Base-by-base conservation (phyloP, 2,113 vertebrate genomes). In the Paratilapia polleni region DNA sequence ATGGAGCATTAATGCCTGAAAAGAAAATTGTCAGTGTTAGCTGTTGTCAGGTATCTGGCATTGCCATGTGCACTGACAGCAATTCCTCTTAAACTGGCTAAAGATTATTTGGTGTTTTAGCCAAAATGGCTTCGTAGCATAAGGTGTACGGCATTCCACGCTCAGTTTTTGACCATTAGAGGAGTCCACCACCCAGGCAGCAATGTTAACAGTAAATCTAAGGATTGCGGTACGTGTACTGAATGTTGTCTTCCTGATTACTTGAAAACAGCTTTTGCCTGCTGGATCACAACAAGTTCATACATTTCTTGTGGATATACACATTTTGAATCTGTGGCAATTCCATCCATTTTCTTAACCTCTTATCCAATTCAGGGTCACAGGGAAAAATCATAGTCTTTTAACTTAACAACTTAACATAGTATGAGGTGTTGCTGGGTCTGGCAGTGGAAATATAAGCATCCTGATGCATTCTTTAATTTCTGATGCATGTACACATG, bases 401-500 rank as follows among this genome's bases (percentile, higher is more conserved):
- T 49, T 43, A 24, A 70, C 49, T 52, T 52, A 52, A 52, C 43
- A 70, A 52, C 1, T 49, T 49, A 70, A 7, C 31, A 1, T 31
- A 58, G 31, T 57, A 5, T 31, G 12, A 56, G 6, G 49, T 5
- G 34, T 68, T 63, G 8, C 28, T 4, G 9, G 22, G 59, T 80
- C 58, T 66, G 61, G 6, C 59, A 11, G 66, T 8, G 19, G 14
- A 75, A 31, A 34, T 28, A 77, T 36, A 59, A 81, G 80, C 70
- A 77, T 68, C 70, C 6, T 59, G 52, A 57, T 80, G 22, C 74
- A 36, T 54, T 49, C 43, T 87, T 68, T 56, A n/a, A 24, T 84
- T 62, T 80, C 54, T 81, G 66, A 85, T 1, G 43, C 38, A 8
- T 58, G 7, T 59, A 52, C 43, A 52, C 17, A 31, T 52, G 24